Evolutionary conservation across 2,113 vertebrate genomes (phyloP).

Genomic region (Narcine bancroftii): DNA sequence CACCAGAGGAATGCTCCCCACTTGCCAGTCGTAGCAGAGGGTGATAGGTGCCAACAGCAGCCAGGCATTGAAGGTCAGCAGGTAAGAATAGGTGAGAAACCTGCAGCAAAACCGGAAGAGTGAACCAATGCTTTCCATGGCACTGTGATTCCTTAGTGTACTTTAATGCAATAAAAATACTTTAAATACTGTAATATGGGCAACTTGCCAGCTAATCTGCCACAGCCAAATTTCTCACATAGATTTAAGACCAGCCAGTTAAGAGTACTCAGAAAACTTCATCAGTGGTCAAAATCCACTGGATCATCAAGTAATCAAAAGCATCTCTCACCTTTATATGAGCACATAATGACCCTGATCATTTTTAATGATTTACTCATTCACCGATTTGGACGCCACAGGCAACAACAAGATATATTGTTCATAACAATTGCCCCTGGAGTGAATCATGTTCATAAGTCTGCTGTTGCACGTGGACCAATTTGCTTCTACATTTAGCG

Average conservation of each 20-base stretch:
- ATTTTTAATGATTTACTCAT: no score
- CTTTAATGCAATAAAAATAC: background rate
- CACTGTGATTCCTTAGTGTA: background rate
- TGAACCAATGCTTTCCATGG: background rate
- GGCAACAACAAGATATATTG: no score
- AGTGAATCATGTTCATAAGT: no score
- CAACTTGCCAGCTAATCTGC: background rate
- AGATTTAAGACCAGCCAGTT: background rate
- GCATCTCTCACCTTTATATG: background rate
- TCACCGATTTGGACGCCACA: no score
- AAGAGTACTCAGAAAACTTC: background rate
- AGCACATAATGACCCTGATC: no score
- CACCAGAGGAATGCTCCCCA: constrained; percentile 87
- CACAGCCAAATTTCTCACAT: background rate
- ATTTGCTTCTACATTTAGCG: no score
- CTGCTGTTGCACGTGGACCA: no score
- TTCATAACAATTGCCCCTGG: no score
- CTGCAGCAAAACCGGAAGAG: constrained; percentile 48
- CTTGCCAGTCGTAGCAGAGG: constrained; percentile 97
- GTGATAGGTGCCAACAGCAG: constrained; percentile 80
- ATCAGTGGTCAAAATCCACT: background rate
- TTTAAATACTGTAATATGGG: background rate
- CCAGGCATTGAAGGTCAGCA: constrained; percentile 86
- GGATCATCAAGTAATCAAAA: no score
- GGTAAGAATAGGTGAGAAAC: constrained; percentile 85